Conservation (phyloP, 2,888 invertebrate genomes). For the Alitta virens region DNA sequence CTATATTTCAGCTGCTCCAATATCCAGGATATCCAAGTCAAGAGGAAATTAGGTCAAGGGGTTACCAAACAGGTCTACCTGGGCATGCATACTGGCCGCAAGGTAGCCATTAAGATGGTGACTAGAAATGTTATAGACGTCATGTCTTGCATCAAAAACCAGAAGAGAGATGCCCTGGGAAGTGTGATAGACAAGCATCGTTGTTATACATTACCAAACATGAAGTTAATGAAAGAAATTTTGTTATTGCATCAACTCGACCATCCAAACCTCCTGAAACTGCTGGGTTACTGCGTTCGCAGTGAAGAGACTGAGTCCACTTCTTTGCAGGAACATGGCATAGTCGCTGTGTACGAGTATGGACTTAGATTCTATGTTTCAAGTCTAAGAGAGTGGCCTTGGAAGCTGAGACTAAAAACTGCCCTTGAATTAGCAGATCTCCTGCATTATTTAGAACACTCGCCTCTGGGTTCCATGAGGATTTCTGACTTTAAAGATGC, state of each 20-base stretch:
- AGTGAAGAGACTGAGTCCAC: slow-evolving; percentile 50
- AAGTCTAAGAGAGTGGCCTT: slow-evolving; percentile 37
- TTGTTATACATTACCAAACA: slow-evolving; percentile 45
- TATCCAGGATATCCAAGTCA: slow-evolving; percentile 39
- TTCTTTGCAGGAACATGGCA: slow-evolving; percentile 47
- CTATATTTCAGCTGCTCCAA: slow-evolving; percentile 42
- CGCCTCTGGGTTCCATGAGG: slow-evolving; percentile 48
- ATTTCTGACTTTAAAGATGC: slow-evolving; percentile 50
- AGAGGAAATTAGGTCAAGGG: slow-evolving; percentile 47
- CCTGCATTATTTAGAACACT: slow-evolving; percentile 43
- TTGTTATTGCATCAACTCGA: slow-evolving; percentile 44
- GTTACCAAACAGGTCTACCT: slow-evolving; percentile 50
- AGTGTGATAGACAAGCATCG: slow-evolving; percentile 14
- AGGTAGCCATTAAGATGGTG: slow-evolving; percentile 52
- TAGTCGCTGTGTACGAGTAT: slow-evolving; percentile 46
- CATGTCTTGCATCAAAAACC: slow-evolving; percentile 36
- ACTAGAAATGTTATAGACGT: slow-evolving; percentile 49
- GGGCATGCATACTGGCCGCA: slow-evolving; percentile 35
- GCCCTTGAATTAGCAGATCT: slow-evolving; percentile 44
- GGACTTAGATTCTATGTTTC: slow-evolving; percentile 40
- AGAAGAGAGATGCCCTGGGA: not conserved
- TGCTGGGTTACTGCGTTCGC: slow-evolving; percentile 50
- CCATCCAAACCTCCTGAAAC: slow-evolving; percentile 42
- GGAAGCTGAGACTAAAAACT: slow-evolving; percentile 37
- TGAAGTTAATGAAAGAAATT: slow-evolving; percentile 54